Evolutionary conservation across 2,888 invertebrate genomes (phyloP), one percentile per base, ranked within the genome.

Genomic region (Thera britannica): DNA sequence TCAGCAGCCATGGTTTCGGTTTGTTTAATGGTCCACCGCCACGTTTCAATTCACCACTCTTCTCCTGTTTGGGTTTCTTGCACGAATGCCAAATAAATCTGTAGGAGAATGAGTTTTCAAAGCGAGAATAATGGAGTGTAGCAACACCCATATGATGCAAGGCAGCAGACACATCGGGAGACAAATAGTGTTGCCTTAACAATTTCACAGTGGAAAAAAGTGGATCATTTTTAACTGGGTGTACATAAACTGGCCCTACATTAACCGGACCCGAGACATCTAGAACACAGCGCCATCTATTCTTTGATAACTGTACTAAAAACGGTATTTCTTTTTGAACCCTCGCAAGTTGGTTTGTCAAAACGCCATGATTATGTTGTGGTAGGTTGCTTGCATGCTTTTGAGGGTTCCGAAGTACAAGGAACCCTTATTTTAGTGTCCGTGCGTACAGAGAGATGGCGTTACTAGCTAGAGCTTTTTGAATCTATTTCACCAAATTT

Each of bases 41-140:
- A 68, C 74, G 80, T 74, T 87, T 90, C 34, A 76, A 60, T 71
- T 85, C 85, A 0, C 74, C 77, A 12, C 76, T 70, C 55, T 80
- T 79, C 35, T 71, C 79, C 63, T 79, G 77, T 34, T 74, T 73
- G 0, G 81, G 52, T 73, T 90, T 92, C 79, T 92, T 92, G 73
- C 90, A 90, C 0, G 93, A 88, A 79, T 92, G 93, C 92, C 92
- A 93, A 70, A 92, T 89, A 69, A 93, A 93, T 68, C 93, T 93
- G 76, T 2, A 72, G 67, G 55, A 67, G 58, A 48, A 52, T 23
- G 23, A 23, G 3, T 51, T 1, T 2, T 49, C 5, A 49, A 49
- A n/a, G 4, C 1, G 4, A 49, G 3, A n/a, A 23, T 23, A 23
- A 23, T 23, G 23, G 23, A 23, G 23, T 23, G 23, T 23, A 23